Percentiles rank a stretch among this genome's conserved stretches.
phyloP scores from a whole-genome alignment of 2,113 vertebrate genomes.

The Microtus montanus region DNA sequence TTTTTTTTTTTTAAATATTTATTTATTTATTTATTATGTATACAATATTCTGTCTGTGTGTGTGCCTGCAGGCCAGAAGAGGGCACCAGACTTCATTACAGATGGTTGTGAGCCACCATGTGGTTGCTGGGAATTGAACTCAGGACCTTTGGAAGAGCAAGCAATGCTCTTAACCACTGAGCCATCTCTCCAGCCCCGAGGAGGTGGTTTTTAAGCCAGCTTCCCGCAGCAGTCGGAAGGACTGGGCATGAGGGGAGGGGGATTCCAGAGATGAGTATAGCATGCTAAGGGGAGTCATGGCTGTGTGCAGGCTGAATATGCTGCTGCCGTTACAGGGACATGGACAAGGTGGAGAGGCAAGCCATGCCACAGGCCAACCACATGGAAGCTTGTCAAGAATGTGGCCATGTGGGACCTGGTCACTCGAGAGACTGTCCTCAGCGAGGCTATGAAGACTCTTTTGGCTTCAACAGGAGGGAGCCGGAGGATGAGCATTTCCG shows the following conservation, averaged over 20 bases:
- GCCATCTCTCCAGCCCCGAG: no score
- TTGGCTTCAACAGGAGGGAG: constrained; percentile 83
- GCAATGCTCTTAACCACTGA: no score
- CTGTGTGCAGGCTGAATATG: neutral
- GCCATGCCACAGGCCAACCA: constrained; percentile 92
- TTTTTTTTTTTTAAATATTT: neutral
- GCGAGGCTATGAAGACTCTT: constrained; percentile 84
- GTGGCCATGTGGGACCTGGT: constrained; percentile 82
- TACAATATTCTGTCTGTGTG: no score
- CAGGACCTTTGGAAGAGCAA: neutral
- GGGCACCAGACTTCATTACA: no score
- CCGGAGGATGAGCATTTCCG: constrained; percentile 83
- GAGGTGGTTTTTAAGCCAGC: neutral
- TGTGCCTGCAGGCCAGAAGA: no score
- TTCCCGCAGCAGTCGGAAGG: neutral
- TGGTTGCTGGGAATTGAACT: no score
- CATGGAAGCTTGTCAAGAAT: constrained; percentile 85
- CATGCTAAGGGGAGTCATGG: neutral
- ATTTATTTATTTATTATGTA: no score
- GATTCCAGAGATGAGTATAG: neutral
- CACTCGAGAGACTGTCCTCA: constrained; percentile 84
- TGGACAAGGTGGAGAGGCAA: constrained; percentile 88
- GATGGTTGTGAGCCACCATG: no score
- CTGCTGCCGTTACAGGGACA: constrained; percentile 87
- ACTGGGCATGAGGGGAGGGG: neutral